Conservation (phyloP, 2,888 invertebrate genomes). For the Oscheius onirici region DNA sequence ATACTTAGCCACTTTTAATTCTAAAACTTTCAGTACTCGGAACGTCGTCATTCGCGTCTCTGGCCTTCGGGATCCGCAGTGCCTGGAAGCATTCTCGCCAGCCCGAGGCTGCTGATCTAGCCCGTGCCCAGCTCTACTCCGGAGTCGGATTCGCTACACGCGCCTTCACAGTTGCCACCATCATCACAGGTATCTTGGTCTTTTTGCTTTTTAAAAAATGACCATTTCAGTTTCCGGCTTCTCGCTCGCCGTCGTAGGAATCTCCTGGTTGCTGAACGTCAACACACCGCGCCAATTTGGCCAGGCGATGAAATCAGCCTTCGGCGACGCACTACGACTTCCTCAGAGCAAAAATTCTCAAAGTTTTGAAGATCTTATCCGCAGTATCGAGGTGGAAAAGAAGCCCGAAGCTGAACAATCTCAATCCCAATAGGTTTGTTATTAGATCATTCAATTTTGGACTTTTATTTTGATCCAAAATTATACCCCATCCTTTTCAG, state of each 20-base stretch:
- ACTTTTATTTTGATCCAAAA: too few species aligned
- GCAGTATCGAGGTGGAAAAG: slow-evolving; percentile 47
- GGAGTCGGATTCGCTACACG: slow-evolving; percentile 67
- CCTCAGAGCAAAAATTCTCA: slow-evolving; percentile 53
- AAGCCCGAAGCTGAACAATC: slow-evolving; percentile 11
- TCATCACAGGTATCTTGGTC: slow-evolving; percentile 56
- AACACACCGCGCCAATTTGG: slow-evolving; percentile 68
- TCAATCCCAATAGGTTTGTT: background rate
- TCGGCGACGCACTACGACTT: slow-evolving; percentile 52
- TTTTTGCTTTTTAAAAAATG: background rate
- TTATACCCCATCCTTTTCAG: background rate
- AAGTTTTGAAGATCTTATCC: slow-evolving; percentile 55
- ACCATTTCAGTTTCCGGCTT: slow-evolving; percentile 59
- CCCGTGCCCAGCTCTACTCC: slow-evolving; percentile 49
- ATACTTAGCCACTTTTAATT: background rate
- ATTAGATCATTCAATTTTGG: background rate
- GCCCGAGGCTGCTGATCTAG: slow-evolving; percentile 55
- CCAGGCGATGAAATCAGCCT: slow-evolving; percentile 54
- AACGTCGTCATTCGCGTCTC: slow-evolving; percentile 40
- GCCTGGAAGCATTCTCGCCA: slow-evolving; percentile 56
- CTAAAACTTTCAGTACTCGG: slow-evolving; percentile 52
- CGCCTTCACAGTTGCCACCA: slow-evolving; percentile 65
- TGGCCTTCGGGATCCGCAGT: slow-evolving; percentile 51
- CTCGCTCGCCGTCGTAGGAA: slow-evolving; percentile 61
- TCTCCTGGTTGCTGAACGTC: slow-evolving; percentile 64